A percentile compares a stretch with the other conserved stretches of the same genome.
Evolutionary conservation across 2,888 invertebrate species (phyloP).

Genomic region (Papilio demoleus): DNA sequence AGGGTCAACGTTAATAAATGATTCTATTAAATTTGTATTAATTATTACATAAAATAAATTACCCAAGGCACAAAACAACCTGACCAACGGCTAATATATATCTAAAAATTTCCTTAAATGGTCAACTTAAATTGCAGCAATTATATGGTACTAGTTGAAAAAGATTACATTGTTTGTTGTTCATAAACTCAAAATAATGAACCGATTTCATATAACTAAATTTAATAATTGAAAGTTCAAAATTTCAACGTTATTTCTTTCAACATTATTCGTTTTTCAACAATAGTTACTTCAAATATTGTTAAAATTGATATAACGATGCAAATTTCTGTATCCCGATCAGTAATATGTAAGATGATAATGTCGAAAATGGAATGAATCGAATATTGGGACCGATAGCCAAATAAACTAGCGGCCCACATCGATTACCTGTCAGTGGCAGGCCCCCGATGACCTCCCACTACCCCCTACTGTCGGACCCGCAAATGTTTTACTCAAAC

Average conservation of each 20-base stretch:
- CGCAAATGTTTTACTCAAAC: constrained; percentile 51
- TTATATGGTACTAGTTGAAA: too few relatives aligned
- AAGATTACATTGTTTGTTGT: too few relatives aligned
- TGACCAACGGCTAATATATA: too few relatives aligned
- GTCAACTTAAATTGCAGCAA: neutral
- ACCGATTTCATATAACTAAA: too few relatives aligned
- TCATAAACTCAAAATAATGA: too few relatives aligned
- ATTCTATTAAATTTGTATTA: constrained; percentile 19
- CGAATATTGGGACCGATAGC: constrained; percentile 76
- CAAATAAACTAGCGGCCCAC: constrained; percentile 81
- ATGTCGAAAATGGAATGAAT: constrained; percentile 42
- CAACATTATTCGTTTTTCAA: too few relatives aligned
- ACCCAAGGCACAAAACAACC: neutral
- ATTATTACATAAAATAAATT: constrained; percentile 11
- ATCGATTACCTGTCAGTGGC: constrained; percentile 82
- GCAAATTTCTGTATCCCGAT: constrained; percentile 6
- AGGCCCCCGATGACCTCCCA: constrained; percentile 74
- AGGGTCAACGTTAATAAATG: constrained; percentile 28
- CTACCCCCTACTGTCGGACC: constrained; percentile 54
- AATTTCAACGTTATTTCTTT: too few relatives aligned
- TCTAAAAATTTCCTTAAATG: too few relatives aligned
- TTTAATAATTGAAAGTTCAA: too few relatives aligned
- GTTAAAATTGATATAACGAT: neutral
- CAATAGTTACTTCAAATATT: neutral
- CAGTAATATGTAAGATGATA: constrained; percentile 24